phyloP scores from a whole-genome alignment of 1,140 invertebrate genomes.

The Drosophila chauvacae region DNA sequence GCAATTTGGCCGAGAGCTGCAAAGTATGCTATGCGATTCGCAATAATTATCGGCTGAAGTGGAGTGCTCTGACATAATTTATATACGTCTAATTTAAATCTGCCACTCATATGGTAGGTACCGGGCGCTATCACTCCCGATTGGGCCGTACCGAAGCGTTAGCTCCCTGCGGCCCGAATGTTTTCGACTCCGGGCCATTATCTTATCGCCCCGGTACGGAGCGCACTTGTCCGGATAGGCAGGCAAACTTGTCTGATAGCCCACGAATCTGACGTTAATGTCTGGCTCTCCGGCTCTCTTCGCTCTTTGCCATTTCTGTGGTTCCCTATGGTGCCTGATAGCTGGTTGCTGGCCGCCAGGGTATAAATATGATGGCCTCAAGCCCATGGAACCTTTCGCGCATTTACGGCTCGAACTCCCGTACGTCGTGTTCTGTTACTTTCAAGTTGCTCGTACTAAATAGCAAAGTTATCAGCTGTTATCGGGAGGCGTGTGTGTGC shows the following conservation, averaged over 20 bases:
- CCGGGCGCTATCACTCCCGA: conserved; percentile 15
- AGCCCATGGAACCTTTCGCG: conserved; percentile 69
- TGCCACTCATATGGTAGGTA: conserved; percentile 15
- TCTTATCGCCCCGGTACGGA: conserved; percentile 42
- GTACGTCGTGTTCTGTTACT: conserved; percentile 48
- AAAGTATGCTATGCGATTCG: conserved; percentile 27
- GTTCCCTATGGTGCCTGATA: conserved; percentile 4
- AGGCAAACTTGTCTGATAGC: conserved; percentile 51
- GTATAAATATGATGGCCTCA: conserved; percentile 73
- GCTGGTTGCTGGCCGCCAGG: background rate
- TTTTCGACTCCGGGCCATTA: conserved; percentile 32
- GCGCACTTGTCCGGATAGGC: conserved; percentile 49
- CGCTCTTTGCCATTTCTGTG: conserved; percentile 42
- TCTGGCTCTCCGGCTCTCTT: conserved; percentile 36
- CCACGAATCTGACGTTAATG: conserved; percentile 42
- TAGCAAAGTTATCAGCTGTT: conserved; percentile 29
- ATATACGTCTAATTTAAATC: conserved; percentile 44
- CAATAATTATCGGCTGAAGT: conserved; percentile 23
- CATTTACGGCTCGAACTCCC: conserved; percentile 56
- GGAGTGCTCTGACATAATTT: conserved; percentile 38
- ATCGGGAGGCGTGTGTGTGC: conserved; percentile 27
- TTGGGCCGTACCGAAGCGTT: conserved; percentile 23
- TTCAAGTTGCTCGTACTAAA: conserved; percentile 4
- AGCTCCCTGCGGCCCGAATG: conserved; percentile 35
- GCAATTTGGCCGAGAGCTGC: conserved; percentile 17